Base-by-base conservation (phyloP, 1,140 invertebrate species). In the Drosophila tani region DNA sequence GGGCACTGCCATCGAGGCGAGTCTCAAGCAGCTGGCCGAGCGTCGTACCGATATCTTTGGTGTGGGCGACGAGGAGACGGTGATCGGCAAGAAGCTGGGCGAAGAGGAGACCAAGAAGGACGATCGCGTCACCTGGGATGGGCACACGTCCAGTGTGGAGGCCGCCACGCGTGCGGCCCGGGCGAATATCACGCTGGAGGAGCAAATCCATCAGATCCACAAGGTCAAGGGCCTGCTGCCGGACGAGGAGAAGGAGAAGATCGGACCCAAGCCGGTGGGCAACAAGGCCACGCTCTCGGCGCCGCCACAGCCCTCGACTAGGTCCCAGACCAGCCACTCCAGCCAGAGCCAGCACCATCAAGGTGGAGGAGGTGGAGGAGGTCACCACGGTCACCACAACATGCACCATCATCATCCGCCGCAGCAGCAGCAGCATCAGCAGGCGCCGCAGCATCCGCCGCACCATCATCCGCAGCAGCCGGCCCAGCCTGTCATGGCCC, bases 21-120 rank as follows among this genome's bases (percentile, higher is more conserved):
- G 97, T 92, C 95, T 99, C 82, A 99, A 99, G 92, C 96, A 98
- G 87, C 94, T 99, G 75, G 99, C 99, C 0, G 99, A 99, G 91
- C 95, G 99, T 80, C 97, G 99, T 96, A 99, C 99, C 4, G 99
- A 99, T 95, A 99, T 99, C 93, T 99, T 99, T 93, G 99, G 99
- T 94, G 97, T 98, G 64, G 99, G 99, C 73, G 97, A 98, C 88
- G 98, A 99, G 93, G 99, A 99, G 94, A 99, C 99, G 0, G 97
- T 98, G 3, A 99, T 99, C 93, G 99, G 99, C 95, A 98, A 99
- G 94, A 99, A 99, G 93, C 98, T 99, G 77, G 99, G 99, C 9
- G 98, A 99, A 93, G 98, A 99, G 88, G 98, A 97, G 93, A 96
- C 95, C 75, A 95, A 95, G 76, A 97, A 96, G 92, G 96, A 97